phyloP scores from a whole-genome alignment of 2,113 vertebrate genomes.

The Opisthocomus hoazin region DNA sequence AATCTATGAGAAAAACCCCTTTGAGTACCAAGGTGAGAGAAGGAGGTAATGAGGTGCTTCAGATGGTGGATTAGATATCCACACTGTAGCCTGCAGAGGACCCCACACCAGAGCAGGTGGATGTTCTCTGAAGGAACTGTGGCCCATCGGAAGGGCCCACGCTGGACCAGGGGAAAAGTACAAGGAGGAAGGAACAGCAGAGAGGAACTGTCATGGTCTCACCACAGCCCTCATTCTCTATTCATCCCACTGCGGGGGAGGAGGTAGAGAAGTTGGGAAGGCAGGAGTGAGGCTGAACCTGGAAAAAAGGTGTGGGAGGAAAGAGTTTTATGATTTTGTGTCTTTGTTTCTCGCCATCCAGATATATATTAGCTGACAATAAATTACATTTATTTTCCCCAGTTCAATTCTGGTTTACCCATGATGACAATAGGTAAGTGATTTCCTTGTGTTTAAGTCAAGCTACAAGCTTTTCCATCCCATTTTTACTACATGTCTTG shows the following conservation, averaged over 20 bases:
- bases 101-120: background rate
- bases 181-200: background rate
- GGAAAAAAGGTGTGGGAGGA: background rate
- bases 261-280: background rate
- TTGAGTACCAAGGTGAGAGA: background rate
- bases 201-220: background rate
- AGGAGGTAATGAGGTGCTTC: background rate
- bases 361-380: background rate
- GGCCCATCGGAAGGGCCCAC: background rate
- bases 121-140: background rate
- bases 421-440: background rate
- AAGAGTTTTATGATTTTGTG: background rate
- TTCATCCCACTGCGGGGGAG: rapidly evolving
- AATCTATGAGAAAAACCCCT: background rate
- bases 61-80: background rate
- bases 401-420: background rate
- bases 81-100: background rate
- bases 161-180: background rate
- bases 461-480: background rate
- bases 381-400: background rate
- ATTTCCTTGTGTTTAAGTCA: background rate
- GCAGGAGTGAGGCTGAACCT: background rate
- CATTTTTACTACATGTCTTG: background rate
- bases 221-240: background rate
- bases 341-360: background rate